These are phyloP conservation scores for Agapostemon virescens DNA, from an alignment of 2,888 invertebrate genomes.

Conservation along the genomic window DNA sequence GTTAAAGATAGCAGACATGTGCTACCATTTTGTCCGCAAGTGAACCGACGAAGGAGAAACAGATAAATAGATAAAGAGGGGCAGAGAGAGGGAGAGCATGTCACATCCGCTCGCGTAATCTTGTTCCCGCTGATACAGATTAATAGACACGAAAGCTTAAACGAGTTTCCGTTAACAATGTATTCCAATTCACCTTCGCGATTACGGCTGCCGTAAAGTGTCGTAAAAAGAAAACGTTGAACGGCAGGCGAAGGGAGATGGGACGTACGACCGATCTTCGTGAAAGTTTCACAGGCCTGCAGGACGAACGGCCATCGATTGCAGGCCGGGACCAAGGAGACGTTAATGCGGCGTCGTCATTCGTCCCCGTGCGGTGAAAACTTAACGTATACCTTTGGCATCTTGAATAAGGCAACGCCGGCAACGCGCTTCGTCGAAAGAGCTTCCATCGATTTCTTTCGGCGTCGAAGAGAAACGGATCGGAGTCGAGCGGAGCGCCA, in stretches of 20 bases:
- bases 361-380: slow-evolving; percentile 63
- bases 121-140: slow-evolving; percentile 21
- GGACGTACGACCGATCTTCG: slow-evolving; percentile 39
- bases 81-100: neutral
- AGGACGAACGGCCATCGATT: slow-evolving; percentile 24
- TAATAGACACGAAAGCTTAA: slow-evolving; percentile 45
- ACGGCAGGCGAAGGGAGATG: slow-evolving; percentile 7
- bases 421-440: slow-evolving; percentile 40
- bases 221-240: slow-evolving; percentile 56
- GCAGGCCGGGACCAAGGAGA: slow-evolving; percentile 12
- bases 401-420: slow-evolving; percentile 60
- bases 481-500: neutral
- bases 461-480: slow-evolving; percentile 4
- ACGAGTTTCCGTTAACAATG: slow-evolving; percentile 52
- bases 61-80: neutral
- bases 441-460: slow-evolving; percentile 51
- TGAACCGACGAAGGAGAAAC: neutral
- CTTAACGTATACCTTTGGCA: slow-evolving; percentile 55
- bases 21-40: neutral
- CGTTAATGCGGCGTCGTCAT: slow-evolving; percentile 64
- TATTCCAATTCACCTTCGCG: slow-evolving; percentile 47
- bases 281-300: slow-evolving; percentile 52
- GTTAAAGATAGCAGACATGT: too few relatives aligned
- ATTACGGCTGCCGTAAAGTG: slow-evolving; percentile 39
- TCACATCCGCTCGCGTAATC: slow-evolving; percentile 3